Base-by-base conservation (phyloP, 2,797 vertebrate genomes). In the Furcifer pardalis region DNA sequence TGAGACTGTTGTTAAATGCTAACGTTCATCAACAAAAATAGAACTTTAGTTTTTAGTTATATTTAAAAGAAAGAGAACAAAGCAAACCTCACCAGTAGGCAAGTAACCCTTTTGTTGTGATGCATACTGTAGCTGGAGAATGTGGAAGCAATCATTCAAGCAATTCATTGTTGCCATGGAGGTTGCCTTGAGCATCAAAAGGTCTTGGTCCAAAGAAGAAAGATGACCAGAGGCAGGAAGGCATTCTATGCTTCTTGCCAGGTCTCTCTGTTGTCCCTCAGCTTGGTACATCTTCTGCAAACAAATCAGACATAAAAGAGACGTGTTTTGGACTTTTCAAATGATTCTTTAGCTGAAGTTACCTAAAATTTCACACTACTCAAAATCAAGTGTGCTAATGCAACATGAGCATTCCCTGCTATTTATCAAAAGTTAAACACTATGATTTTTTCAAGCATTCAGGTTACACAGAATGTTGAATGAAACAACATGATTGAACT, bases 161-260 rank as follows among this genome's bases (percentile, higher is more conserved):
- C 99, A 99, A 96, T 97, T 98, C 97, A 99, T 98, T 80, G 99
- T 99, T 91, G 99, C 99, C 98, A 98, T 97, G 75, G 99, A 99
- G 19, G 99, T 99, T 90, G 99, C 99, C 94, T 99, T 99, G 76
- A 99, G 97, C 97, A 99, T 97, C 89, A 99, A 94, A 1, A 99
- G 96, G 90, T 99, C 99, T 95, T 98, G 98, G 96, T 99, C 98
- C 88, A 99, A 95, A 40, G 98, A 97, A 62, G 97, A 98, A 84
- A 98, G 96, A 90, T 97, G 97, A 19, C 97, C 97, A 19, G 97
- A 97, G 35, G 96, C 87, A 25, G 98, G 98, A 82, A 99, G 97
- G 87, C 97, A 97, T 96, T 99, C 98, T 32, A 99, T 99, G 92
- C 96, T 96, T 95, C 97, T 98, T 90, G 99, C 97, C 92, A 99